These are phyloP conservation scores for Diachasmimorpha longicaudata DNA, from an alignment of 1,140 invertebrate genomes.

Conservation along the genomic window DNA sequence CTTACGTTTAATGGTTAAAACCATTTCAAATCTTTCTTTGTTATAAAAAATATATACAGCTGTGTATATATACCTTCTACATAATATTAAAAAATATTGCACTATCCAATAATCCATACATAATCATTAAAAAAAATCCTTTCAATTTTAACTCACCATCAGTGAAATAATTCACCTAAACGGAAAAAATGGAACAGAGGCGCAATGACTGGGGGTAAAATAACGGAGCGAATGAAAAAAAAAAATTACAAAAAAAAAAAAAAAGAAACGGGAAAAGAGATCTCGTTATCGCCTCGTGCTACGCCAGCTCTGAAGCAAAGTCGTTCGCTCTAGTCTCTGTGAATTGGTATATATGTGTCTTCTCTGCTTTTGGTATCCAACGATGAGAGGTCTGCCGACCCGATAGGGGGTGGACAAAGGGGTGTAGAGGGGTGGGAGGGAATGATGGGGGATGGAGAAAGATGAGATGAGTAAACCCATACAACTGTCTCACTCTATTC, in stretches of 20 bases:
- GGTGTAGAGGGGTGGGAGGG: constrained; percentile 26
- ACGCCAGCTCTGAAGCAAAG: background rate
- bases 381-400: constrained; percentile 19
- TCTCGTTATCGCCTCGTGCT: background rate
- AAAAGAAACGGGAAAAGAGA: background rate
- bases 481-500: background rate
- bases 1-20: too few relatives aligned
- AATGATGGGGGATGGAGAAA: background rate
- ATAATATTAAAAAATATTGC: too few relatives aligned
- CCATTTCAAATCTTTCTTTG: too few relatives aligned
- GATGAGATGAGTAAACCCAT: background rate
- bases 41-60: too few relatives aligned
- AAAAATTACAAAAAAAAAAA: background rate
- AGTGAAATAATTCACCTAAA: background rate
- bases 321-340: background rate
- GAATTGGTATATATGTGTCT: constrained; percentile 6
- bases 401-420: too few relatives aligned
- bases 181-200: background rate
- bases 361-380: constrained; percentile 11
- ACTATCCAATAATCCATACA: background rate
- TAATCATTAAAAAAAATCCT: background rate
- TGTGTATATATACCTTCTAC: too few relatives aligned
- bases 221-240: background rate
- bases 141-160: background rate
- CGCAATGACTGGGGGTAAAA: background rate